Evolutionary conservation across 2,113 vertebrate genomes (phyloP).

Genomic region (Oxyura jamaicensis): DNA sequence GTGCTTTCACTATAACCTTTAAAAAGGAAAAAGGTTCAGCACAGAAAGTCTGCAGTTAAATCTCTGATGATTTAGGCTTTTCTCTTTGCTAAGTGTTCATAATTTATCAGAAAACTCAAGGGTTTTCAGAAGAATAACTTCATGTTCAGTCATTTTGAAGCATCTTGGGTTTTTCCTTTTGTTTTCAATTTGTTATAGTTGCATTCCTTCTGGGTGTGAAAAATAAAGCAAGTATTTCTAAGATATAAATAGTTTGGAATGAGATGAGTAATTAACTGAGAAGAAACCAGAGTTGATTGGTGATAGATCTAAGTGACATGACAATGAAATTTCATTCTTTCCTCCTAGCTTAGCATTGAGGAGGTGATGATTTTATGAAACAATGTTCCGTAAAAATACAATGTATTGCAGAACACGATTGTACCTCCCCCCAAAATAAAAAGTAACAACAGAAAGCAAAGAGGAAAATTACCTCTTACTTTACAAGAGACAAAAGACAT

Average conservation of each 20-base stretch:
- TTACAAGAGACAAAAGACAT: background rate
- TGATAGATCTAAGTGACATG: constrained; percentile 58
- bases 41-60: constrained; percentile 52
- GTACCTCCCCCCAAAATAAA: background rate
- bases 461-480: constrained; percentile 32
- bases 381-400: constrained; percentile 61
- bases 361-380: constrained; percentile 49
- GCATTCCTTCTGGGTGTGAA: constrained; percentile 25
- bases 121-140: constrained; percentile 23
- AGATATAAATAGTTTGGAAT: constrained; percentile 33
- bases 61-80: constrained; percentile 13
- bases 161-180: background rate
- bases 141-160: constrained; percentile 16
- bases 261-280: constrained; percentile 60
- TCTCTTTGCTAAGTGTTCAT: constrained; percentile 47
- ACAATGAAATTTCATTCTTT: constrained; percentile 56
- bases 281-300: constrained; percentile 24
- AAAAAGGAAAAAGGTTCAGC: background rate
- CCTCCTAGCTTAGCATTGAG: background rate
- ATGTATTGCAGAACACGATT: constrained; percentile 28
- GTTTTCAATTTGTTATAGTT: constrained; percentile 45
- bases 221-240: constrained; percentile 50
- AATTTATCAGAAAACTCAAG: constrained; percentile 39
- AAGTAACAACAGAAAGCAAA: constrained; percentile 1
- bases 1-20: constrained; percentile 51